Base-by-base conservation (phyloP, 2,888 invertebrate species). In the Keiferia lycopersicella region DNA sequence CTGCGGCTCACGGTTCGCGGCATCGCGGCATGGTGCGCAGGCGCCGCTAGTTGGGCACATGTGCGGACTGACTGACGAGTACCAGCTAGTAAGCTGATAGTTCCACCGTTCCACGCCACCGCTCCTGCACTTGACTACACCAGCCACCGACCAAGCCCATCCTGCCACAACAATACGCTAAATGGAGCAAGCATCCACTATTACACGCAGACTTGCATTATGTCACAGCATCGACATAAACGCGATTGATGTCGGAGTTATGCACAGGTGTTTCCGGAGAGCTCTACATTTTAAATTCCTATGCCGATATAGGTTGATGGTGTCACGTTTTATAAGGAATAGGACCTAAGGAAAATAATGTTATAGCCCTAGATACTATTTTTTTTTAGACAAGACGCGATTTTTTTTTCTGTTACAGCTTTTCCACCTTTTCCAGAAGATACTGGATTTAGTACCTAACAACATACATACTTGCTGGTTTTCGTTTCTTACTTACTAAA, bases 61-160 rank as follows among this genome's bases (percentile, higher is more conserved):
- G 86, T 86, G 88, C 84, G 78, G 85, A 79, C 75, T 81, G 80
- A 81, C 78, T 88, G 89, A n/a, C n/a, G n/a, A 86, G 80, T 34
- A n/a, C 62, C 34, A 34, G 34, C 34, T n/a, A n/a, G n/a, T 30
- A 10, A 34, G 34, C 34, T 50, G 61, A 71, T 71, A 70, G 70
- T 84, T 7, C 3, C n/a, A 1, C 12, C 53, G 91, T 91, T 91
- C 89, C 91, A 88, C 85, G 70, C 87, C 80, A 81, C 72, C 79
- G 88, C 78, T 84, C 88, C 87, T 87, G 86, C 89, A 89, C 90
- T 88, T 89, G 88, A 90, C 87, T 88, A n/a, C 84, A 34, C 18
- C 56, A 34, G 34, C 34, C 26, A 56, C 30, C 64, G 67, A 77
- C 79, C 87, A 79, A 79, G 81, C 88, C 89, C 88, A 88, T 83